Evolutionary conservation across 2,797 vertebrate genomes (phyloP), one percentile per base, ranked within the genome.

Genomic region (Acrossocheilus fasciatus): DNA sequence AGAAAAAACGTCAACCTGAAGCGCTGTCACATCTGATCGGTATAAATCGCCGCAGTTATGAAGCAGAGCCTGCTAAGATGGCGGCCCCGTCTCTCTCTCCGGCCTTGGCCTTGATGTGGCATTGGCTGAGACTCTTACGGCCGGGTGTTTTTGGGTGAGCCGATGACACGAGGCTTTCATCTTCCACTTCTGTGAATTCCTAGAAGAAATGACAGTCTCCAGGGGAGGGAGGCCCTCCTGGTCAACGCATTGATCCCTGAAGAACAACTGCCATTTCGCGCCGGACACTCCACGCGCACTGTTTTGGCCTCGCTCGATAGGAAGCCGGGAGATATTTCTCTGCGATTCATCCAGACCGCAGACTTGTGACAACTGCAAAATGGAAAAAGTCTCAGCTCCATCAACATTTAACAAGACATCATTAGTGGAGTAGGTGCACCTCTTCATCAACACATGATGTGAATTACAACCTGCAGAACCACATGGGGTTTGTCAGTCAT

Each of bases 151-250:
- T 91, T 87, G 88, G 87, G 89, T 84, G 90, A 89, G 81, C 78
- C 86, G 84, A 89, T 89, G 90, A 90, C 88, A 89, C 66, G 3
- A 86, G 83, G 83, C 90, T 91, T 92, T 92, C 87, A 91, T 91
- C 92, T 92, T 91, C 89, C 86, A 90, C 88, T 91, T 82, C 90
- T 91, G 89, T 92, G 91, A 90, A 90, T 92, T 90, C 89, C 89
- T 91, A 83, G 85, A 91, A 89, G 87, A 89, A 88, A 90, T 84
- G 47, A 34, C 73, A 83, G 82, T 88, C 90, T 89, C 90, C 36
- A 76, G 88, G 84, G 82, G 90, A 83, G 76, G 47, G 69, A 72
- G 86, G 84, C 88, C 88, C 72, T 81, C 80, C 83, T 87, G 87
- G 86, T 91, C 89, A 88, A 89, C 68, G 79, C 91, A 89, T 82